Evolutionary conservation across 2,113 vertebrate species (phyloP).

Genomic region (Hydrochoerus hydrochaeris): DNA sequence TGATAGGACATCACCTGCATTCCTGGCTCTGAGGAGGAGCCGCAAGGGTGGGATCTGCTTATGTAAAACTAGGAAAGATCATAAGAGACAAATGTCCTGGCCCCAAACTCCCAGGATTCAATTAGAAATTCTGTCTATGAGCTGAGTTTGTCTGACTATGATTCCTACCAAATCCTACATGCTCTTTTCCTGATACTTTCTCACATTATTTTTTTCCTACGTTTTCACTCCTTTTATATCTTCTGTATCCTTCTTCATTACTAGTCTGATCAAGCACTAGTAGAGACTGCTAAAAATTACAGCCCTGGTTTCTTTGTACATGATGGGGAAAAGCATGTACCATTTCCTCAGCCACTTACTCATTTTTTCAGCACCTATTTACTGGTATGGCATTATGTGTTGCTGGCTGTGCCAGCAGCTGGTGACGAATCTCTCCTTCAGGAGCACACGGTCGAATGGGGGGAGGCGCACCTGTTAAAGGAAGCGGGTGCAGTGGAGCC

Average conservation of each 20-base stretch:
- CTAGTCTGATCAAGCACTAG: not conserved
- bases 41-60: not conserved
- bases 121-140: not conserved
- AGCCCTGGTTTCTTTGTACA: not conserved
- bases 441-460: not conserved
- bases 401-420: not conserved
- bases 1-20: not conserved
- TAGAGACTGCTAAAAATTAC: not conserved
- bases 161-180: not conserved
- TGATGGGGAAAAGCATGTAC: not conserved
- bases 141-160: not conserved
- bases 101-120: not conserved
- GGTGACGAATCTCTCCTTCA: not conserved
- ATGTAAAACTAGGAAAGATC: slow-evolving; percentile 2
- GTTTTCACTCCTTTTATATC: not conserved
- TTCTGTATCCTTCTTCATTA: not conserved
- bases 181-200: not conserved
- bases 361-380: not conserved
- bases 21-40: not conserved
- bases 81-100: not conserved
- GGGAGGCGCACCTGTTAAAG: not conserved
- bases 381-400: not conserved
- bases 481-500: not conserved
- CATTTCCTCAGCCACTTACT: not conserved
- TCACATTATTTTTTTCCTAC: not conserved